Conservation (phyloP, 2,797 vertebrate species). For the Xenopus petersii region DNA sequence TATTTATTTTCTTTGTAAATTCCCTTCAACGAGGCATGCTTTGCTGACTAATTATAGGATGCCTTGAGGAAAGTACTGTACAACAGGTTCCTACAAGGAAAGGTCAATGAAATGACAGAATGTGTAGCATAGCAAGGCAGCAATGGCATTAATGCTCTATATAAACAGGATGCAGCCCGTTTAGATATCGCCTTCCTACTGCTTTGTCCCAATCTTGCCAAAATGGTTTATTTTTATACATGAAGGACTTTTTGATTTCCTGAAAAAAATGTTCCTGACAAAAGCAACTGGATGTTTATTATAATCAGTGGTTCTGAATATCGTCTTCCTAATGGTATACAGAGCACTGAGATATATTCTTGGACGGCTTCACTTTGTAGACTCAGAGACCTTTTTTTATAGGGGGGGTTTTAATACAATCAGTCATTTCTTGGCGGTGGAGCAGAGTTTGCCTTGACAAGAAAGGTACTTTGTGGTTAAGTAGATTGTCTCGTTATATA, state of each 20-base stretch:
- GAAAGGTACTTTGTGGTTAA: slow-evolving; percentile 7
- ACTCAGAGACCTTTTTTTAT: not conserved
- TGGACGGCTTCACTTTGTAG: not conserved
- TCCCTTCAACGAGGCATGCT: too few species aligned
- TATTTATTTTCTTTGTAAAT: too few species aligned
- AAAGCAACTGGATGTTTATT: slow-evolving; percentile 24
- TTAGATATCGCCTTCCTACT: slow-evolving; percentile 18
- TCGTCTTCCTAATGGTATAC: not conserved
- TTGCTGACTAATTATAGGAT: too few species aligned
- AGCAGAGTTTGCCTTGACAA: not conserved
- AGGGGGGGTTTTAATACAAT: not conserved
- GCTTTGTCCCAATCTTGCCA: slow-evolving; percentile 9
- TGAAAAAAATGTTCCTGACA: slow-evolving; percentile 15
- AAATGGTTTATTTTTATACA: slow-evolving; percentile 33
- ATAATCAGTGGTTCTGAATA: not conserved
- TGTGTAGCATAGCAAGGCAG: slow-evolving; percentile 1
- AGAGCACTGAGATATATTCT: not conserved
- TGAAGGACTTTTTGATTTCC: slow-evolving; percentile 19
- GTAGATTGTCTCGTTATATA: not conserved
- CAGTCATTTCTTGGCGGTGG: slow-evolving; percentile 1
- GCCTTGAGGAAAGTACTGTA: too few species aligned
- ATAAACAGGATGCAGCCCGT: slow-evolving; percentile 40
- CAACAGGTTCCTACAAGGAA: too few species aligned
- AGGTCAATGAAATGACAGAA: not conserved
- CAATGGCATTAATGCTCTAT: not conserved